Base-by-base conservation (phyloP, 2,888 invertebrate genomes). In the Punctoribates punctum region DNA sequence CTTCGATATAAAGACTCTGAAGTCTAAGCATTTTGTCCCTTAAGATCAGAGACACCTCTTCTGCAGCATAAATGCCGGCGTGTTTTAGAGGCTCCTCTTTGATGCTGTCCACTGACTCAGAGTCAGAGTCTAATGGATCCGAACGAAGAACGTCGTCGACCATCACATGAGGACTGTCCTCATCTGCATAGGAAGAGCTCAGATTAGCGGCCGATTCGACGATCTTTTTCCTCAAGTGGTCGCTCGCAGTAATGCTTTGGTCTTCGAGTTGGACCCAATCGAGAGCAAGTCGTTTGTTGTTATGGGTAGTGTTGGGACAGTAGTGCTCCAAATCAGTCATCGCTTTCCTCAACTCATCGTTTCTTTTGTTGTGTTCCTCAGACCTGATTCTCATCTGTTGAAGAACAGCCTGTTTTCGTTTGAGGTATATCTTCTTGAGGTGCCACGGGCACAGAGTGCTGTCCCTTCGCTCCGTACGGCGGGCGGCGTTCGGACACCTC, bases 51-150 rank as follows among this genome's bases (percentile, higher is more conserved):
- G 92, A 89, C 0, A 92, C 91, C 83, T 96, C 95, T 82, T 96
- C 93, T 0, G 91, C 91, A 0, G 95, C 94, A 83, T 89, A 95
- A 0, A 94, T 90, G 15, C 93, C 93, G 0, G 94, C 93, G 83
- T 91, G 91, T 85, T 90, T 91, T 74, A 91, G 85, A 1, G 88
- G 86, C 84, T 92, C 91, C 81, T 91, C 91, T 80, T 89, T 88
- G 78, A 90, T 89, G 62, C 90, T 90, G 83, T 91, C 91, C 17
- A 90, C 87, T 82, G 90, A 91, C 82, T 92, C 92, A 81, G 90
- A 88, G 82, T 92, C 91, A 15, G 91, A 91, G 78, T 89, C 88
- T 78, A 77, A 23, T 17, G 60, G 17, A 77, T 77, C 77, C 6
- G 73, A 34, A 25, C 77, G 60, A 15, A 77, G 51, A 25, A 62